These are phyloP conservation scores for Lepeophtheirus salmonis DNA, from an alignment of 1,140 invertebrate genomes.

Conservation along the genomic window DNA sequence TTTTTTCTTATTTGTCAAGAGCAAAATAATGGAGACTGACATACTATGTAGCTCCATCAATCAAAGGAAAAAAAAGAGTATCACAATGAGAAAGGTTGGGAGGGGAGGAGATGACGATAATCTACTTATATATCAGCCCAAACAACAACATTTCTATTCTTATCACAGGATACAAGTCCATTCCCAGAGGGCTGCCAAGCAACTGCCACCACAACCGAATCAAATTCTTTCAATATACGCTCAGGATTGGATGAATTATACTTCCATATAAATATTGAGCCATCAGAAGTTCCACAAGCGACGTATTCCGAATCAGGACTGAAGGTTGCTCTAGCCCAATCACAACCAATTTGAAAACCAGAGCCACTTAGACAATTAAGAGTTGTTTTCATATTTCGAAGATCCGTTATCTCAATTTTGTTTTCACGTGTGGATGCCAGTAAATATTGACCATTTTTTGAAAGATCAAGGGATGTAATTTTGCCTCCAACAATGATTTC, in stretches of 20 bases:
- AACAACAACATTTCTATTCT: slow-evolving; percentile 57
- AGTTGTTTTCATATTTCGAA: slow-evolving; percentile 39
- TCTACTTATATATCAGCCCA: slow-evolving; percentile 37
- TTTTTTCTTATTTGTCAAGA: too few species aligned
- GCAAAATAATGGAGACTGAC: too few species aligned
- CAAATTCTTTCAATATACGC: slow-evolving; percentile 42
- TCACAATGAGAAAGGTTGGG: too few species aligned
- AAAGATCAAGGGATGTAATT: slow-evolving; percentile 83
- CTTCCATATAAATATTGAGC: slow-evolving; percentile 79
- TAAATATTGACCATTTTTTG: slow-evolving; percentile 73
- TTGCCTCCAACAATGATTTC: slow-evolving; percentile 74
- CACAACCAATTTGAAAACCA: slow-evolving; percentile 80
- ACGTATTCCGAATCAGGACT: slow-evolving; percentile 72
- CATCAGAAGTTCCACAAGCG: slow-evolving; percentile 71
- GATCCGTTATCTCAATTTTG: slow-evolving; percentile 76
- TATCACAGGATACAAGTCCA: slow-evolving; percentile 66
- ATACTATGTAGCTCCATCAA: too few species aligned
- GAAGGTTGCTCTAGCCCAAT: slow-evolving; percentile 77
- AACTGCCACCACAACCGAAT: slow-evolving; percentile 49
- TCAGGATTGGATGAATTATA: slow-evolving; percentile 54
- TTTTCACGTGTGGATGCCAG: slow-evolving; percentile 82
- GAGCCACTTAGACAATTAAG: slow-evolving; percentile 48
- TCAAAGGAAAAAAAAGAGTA: too few species aligned
- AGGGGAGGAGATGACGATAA: too few species aligned
- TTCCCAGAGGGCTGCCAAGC: slow-evolving; percentile 73